Base-by-base conservation (phyloP, 1,140 invertebrate genomes). In the Tetragnatha versicolor region DNA sequence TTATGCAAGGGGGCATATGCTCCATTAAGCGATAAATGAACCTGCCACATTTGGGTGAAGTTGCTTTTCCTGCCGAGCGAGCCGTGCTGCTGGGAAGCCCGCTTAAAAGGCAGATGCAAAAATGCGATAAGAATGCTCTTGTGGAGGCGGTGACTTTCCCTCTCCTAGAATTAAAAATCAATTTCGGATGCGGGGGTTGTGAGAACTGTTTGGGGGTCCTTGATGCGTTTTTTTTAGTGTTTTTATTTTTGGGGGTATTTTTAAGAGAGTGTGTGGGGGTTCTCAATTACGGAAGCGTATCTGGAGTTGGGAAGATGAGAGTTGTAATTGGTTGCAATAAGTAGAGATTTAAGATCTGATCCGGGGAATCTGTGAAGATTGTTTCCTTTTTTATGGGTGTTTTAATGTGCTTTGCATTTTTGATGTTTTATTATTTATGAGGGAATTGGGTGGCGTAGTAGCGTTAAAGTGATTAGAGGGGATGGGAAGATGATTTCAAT, bases 11-110 rank as follows among this genome's bases (percentile, higher is more conserved):
- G 45, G 37, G n/a, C 51, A 20, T 31, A 70, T 55, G 68, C 49
- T 55, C 68, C 68, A 70, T 70, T 70, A 70, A 39, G 68, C 68
- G 33, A 55, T 70, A 70, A 70, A 70, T 70, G 68, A 70, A 55
- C n/a, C 68, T 51, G 61, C 42, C 45, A 49, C 65, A 22, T 29
- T 45, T 35, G 42, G 42, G n/a, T 14, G 7, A 4, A 9, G 20
- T 22, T 37, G 20, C 27, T 53, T 51, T 51, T 25, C 17, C n/a
- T 20, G n/a, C 65, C 29, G 25, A 27, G 25, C 25, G 27, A 12
- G 49, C 49, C 20, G 22, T 35, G 31, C 66, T 25, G 31, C 31
- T 9, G 49, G 14, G 29, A 17, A 53, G 20, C 49, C 49, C 29
- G 31, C 33, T 70, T 55, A 37, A 39, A 70, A 70, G 22, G 49